phyloP scores from a whole-genome alignment of 2,888 invertebrate genomes.

The Drosophila mimetica region DNA sequence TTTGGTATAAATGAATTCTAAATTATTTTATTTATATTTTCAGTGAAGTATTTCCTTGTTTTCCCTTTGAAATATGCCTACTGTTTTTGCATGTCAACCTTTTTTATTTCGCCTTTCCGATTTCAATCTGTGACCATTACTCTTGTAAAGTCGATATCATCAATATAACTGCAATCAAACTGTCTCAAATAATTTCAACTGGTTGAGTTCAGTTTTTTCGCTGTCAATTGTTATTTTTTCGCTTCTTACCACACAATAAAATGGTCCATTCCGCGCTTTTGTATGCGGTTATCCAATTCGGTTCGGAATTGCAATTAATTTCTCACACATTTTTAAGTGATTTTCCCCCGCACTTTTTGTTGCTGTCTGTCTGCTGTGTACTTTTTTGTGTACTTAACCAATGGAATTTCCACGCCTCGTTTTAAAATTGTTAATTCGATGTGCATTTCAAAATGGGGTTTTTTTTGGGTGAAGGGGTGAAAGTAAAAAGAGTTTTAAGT shows the following conservation, averaged over 20 bases:
- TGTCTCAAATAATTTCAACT: slow-evolving; percentile 8
- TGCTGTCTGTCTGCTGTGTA: slow-evolving; percentile 3
- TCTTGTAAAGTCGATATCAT: not conserved
- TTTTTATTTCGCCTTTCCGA: not conserved
- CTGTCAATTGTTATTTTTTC: slow-evolving; percentile 22
- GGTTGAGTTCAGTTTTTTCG: slow-evolving; percentile 2
- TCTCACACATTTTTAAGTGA: slow-evolving; percentile 65
- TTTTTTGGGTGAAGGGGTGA: not conserved
- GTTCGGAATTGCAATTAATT: slow-evolving; percentile 68
- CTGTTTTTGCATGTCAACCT: too few relatives aligned
- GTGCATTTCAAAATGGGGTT: slow-evolving; percentile 10
- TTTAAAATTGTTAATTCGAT: slow-evolving; percentile 44
- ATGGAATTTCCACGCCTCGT: slow-evolving; percentile 33
- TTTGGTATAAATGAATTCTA: too few relatives aligned
- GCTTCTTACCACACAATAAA: slow-evolving; percentile 40
- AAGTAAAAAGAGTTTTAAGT: slow-evolving; percentile 41
- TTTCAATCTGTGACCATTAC: not conserved
- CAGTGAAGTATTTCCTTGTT: too few relatives aligned
- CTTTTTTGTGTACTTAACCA: slow-evolving; percentile 35
- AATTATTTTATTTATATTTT: too few relatives aligned
- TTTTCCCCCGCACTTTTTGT: slow-evolving; percentile 31
- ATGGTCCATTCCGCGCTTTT: slow-evolving; percentile 49
- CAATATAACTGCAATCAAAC: slow-evolving; percentile 17
- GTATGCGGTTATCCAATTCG: slow-evolving; percentile 69
- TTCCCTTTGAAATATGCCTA: too few relatives aligned